phyloP scores from a whole-genome alignment of 2,797 vertebrate genomes.

The Neopelma chrysocephalum region DNA sequence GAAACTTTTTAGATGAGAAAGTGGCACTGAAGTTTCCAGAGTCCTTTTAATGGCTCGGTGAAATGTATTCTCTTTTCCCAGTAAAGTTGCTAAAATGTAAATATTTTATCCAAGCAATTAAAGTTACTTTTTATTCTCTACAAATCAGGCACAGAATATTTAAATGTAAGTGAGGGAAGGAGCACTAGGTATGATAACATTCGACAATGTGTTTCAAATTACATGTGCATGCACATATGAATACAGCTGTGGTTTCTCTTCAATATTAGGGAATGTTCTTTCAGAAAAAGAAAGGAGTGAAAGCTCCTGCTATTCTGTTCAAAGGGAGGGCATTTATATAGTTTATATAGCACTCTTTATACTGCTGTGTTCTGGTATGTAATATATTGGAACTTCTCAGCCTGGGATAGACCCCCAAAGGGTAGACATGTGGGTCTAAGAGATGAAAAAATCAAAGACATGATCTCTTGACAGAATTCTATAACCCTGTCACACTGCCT shows the following conservation, averaged over 20 bases:
- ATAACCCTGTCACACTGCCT: conserved; percentile 50
- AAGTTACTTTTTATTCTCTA: conserved; percentile 11
- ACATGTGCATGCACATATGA: conserved; percentile 20
- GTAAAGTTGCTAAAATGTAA: conserved; percentile 1
- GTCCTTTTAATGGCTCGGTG: background rate
- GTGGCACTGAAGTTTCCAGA: background rate
- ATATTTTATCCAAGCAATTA: background rate
- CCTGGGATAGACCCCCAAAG: conserved; percentile 47
- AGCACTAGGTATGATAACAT: conserved; percentile 21
- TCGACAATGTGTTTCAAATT: conserved; percentile 59
- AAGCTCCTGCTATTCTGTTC: conserved; percentile 55
- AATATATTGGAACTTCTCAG: conserved; percentile 57
- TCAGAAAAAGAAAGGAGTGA: conserved; percentile 51
- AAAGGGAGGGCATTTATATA: conserved; percentile 45
- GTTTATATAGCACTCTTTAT: conserved; percentile 37
- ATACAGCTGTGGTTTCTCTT: conserved; percentile 50
- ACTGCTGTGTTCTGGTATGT: conserved; percentile 52
- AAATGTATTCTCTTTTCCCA: conserved; percentile 13
- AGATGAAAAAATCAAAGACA: conserved; percentile 48
- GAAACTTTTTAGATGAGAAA: background rate
- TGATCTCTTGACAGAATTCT: conserved; percentile 49
- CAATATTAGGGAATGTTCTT: conserved; percentile 32
- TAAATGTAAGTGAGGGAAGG: background rate
- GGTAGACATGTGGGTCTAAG: conserved; percentile 35
- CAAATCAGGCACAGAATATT: background rate